phyloP scores from a whole-genome alignment of 2,888 invertebrate genomes.

The Chalcis sispes region DNA sequence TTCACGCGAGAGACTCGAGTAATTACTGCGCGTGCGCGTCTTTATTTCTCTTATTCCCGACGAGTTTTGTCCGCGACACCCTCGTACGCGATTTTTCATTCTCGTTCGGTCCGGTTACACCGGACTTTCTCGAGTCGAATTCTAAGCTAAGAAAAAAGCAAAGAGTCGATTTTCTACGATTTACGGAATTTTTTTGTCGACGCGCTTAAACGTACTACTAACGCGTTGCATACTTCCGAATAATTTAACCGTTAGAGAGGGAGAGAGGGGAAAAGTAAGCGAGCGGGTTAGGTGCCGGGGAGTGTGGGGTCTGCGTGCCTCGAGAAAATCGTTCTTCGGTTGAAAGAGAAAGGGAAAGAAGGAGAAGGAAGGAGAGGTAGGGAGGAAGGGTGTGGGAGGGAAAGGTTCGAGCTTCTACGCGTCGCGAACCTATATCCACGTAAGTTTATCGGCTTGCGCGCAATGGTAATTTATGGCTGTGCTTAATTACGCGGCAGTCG shows the following conservation, averaged over 20 bases:
- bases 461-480: constrained; percentile 63
- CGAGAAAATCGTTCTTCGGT: constrained; percentile 45
- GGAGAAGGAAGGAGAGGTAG: no score
- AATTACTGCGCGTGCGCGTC: no score
- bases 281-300: not conserved
- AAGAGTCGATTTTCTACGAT: not conserved
- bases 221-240: not conserved
- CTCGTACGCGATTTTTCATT: no score
- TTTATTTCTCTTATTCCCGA: no score
- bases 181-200: not conserved
- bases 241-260: constrained; percentile 6
- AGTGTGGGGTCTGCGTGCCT: constrained; percentile 5
- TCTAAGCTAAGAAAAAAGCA: no score
- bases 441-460: constrained; percentile 57
- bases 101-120: no score
- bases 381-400: no score
- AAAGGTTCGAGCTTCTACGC: not conserved
- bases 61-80: no score
- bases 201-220: constrained; percentile 23
- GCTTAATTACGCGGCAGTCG: constrained; percentile 66
- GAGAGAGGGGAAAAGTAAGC: not conserved
- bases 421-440: constrained; percentile 29
- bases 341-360: not conserved
- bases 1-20: no score
- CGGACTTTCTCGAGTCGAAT: no score